These are phyloP conservation scores for Keiferia lycopersicella DNA, from an alignment of 2,888 invertebrate genomes.

Conservation along the genomic window DNA sequence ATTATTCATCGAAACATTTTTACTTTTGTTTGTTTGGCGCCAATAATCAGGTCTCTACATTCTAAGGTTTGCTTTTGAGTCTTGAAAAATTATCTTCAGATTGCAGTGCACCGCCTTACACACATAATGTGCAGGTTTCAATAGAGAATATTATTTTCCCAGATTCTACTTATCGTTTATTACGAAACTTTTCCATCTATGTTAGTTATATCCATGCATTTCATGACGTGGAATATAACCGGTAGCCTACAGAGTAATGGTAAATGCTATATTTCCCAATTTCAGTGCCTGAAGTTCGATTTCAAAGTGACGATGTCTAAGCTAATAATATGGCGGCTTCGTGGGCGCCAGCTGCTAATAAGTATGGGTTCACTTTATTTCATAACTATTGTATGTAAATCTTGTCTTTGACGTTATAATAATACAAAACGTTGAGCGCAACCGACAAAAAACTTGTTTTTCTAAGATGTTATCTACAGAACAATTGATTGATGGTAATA, in stretches of 20 bases:
- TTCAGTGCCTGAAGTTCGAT: not conserved
- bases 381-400: conserved; percentile 33
- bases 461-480: conserved; percentile 17
- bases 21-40: no score
- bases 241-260: not conserved
- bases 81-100: no score
- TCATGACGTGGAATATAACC: no score
- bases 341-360: conserved; percentile 31
- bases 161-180: no score
- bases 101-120: no score
- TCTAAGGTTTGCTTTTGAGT: no score
- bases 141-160: no score
- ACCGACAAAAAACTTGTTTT: conserved; percentile 25
- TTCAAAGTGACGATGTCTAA: conserved; percentile 3
- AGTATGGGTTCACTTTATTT: conserved; percentile 27
- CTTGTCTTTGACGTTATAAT: conserved; percentile 25
- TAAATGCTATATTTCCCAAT: not conserved
- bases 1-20: no score
- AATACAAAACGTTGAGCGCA: conserved; percentile 18
- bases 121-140: no score
- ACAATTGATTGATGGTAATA: conserved; percentile 12
- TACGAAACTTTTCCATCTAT: no score
- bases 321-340: conserved; percentile 20
- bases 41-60: no score
- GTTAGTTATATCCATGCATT: no score